Evolutionary conservation across 2,888 invertebrate species (phyloP).

Genomic region (Caprella mutica): DNA sequence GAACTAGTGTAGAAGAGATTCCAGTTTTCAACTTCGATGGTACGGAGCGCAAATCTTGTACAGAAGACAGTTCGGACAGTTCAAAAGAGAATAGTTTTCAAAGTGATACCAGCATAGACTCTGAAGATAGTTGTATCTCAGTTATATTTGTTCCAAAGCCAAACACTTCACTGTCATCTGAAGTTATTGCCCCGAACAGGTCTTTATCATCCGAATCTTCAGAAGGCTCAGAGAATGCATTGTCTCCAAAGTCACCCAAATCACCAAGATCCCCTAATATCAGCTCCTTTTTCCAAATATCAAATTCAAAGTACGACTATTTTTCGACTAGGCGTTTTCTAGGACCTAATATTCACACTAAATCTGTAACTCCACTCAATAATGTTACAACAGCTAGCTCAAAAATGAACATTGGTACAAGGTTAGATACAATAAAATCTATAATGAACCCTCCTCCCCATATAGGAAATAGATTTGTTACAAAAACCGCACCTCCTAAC

Average conservation of each 20-base stretch:
- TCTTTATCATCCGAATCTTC: constrained; percentile 34
- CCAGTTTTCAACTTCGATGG: constrained; percentile 25
- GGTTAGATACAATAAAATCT: neutral
- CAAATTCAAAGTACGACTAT: too few relatives aligned
- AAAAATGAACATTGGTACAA: neutral
- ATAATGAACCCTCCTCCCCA: too few relatives aligned
- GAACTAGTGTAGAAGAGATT: constrained; percentile 10
- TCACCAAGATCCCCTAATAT: constrained; percentile 37
- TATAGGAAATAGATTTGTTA: too few relatives aligned
- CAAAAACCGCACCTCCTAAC: neutral
- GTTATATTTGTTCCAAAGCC: constrained; percentile 82
- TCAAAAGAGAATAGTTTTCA: constrained; percentile 59
- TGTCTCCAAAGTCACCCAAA: constrained; percentile 38
- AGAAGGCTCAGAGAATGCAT: constrained; percentile 37
- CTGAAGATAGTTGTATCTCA: constrained; percentile 84
- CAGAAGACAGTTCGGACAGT: constrained; percentile 64
- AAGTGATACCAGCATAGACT: constrained; percentile 86
- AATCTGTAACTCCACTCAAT: neutral
- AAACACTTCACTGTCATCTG: constrained; percentile 44
- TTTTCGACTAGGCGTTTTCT: constrained; percentile 10
- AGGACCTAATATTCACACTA: constrained; percentile 5
- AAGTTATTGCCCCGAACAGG: constrained; percentile 29
- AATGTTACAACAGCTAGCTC: neutral
- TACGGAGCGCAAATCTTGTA: constrained; percentile 60
- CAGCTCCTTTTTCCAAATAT: too few relatives aligned